Base-by-base conservation (phyloP, 2,888 invertebrate species). In the Ptychoptera albimana region DNA sequence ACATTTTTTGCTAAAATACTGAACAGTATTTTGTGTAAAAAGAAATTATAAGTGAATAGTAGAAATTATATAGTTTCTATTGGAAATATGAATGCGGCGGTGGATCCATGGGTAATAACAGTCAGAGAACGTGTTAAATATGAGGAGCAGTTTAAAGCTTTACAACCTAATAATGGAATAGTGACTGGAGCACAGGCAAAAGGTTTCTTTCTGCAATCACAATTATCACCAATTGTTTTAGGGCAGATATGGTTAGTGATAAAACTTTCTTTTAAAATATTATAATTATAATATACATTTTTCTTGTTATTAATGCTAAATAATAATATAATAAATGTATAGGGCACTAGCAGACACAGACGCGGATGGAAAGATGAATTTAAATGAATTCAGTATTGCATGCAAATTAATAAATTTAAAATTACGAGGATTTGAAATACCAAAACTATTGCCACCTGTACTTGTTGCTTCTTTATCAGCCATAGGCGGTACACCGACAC, bases 361-460 rank as follows among this genome's bases (percentile, higher is more conserved):
- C 63, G 80, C 87, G 12, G 98, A 98, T 71, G 98, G 98, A 0
- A 91, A 89, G 68, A 79, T 98, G 75, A 88, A 96, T 58, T 77
- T 92, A 44, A 82, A 84, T 57, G 98, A 98, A 68, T 98, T 97
- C 66, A 92, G 92, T 52, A 91, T 98, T 55, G 97, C 98, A 41
- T 96, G 97, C 73, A 94, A 94, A 72, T 70, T 94, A 47, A 93
- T 94, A 45, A 91, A 87, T 58, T 72, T 94, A 49, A 94, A 93
- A 66, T 69, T 98, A 11, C 81, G 91, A 44, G 92, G 93, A 4
- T 78, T 85, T 56, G 92, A 94, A 60, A 73, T 97, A 43, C 97
- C 97, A 0, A 82, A 83, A 59, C 69, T 71, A 2, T 69, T 98
- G 52, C 97, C 97, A 12, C 80, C 82, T 4, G 71, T 77, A 8